Evolutionary conservation across 2,113 vertebrate species (phyloP).

Genomic region (Bubalus kerabau): DNA sequence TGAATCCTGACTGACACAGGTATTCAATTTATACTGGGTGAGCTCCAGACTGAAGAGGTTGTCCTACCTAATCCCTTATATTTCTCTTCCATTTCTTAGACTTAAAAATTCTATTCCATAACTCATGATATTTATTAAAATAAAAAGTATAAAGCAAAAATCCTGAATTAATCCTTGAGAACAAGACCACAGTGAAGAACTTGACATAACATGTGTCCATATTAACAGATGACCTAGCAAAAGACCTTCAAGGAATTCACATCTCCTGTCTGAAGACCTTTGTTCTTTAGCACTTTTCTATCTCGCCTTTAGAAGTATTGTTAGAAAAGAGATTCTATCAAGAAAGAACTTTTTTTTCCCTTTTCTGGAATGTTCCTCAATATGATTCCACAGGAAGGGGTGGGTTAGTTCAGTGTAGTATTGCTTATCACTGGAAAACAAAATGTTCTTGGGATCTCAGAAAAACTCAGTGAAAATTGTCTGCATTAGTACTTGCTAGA

Average conservation of each 20-base stretch:
- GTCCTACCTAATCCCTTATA: background rate
- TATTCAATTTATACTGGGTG: background rate
- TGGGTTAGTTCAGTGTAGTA: background rate
- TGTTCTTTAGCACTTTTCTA: background rate
- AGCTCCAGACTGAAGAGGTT: background rate
- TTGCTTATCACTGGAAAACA: slow-evolving; percentile 11
- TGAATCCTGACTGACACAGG: background rate
- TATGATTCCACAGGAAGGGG: background rate
- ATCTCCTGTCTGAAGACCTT: background rate
- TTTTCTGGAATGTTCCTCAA: slow-evolving; percentile 15
- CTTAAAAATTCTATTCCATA: background rate
- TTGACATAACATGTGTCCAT: background rate
- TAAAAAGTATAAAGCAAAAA: background rate
- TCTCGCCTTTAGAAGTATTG: background rate
- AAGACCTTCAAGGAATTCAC: background rate
- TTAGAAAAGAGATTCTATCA: background rate
- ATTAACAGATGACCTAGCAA: background rate
- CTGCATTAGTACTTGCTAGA: background rate
- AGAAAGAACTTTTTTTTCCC: background rate
- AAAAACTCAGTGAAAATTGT: background rate
- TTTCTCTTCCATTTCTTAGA: background rate
- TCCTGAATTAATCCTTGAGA: background rate
- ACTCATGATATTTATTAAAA: background rate
- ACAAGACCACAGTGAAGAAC: background rate
- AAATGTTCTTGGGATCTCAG: background rate